A percentile compares a stretch with the other conserved stretches of the same genome.
These are phyloP conservation scores for Thecophora atra DNA, from an alignment of 2,888 invertebrate genomes.

Conservation along the genomic window DNA sequence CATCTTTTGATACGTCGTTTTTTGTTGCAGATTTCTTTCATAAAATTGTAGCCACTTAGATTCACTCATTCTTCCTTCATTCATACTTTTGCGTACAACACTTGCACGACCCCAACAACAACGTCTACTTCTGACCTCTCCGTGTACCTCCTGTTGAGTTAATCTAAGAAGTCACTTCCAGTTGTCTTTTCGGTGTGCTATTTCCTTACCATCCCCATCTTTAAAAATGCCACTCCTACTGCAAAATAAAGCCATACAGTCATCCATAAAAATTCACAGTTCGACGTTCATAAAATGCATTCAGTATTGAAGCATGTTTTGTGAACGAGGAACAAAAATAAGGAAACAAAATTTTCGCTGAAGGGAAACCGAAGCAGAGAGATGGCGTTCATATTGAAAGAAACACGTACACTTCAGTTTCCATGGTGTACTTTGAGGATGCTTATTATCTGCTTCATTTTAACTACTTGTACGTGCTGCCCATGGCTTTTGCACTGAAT, in stretches of 20 bases:
- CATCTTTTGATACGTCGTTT: too few relatives aligned
- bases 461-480: constrained; percentile 33
- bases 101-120: too few relatives aligned
- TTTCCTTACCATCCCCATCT: too few relatives aligned
- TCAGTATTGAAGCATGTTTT: constrained; percentile 1
- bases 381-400: constrained; percentile 17
- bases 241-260: constrained; percentile 15
- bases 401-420: constrained; percentile 30
- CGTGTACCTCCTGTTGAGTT: too few relatives aligned
- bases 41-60: too few relatives aligned
- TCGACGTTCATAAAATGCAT: constrained; percentile 9
- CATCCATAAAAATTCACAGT: constrained; percentile 1
- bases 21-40: too few relatives aligned
- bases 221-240: neutral
- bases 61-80: too few relatives aligned
- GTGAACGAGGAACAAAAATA: neutral
- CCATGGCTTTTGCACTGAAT: constrained; percentile 28
- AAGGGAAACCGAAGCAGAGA: neutral
- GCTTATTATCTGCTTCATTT: constrained; percentile 37
- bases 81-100: too few relatives aligned
- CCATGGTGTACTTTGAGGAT: constrained; percentile 26
- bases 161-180: too few relatives aligned
- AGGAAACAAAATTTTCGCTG: neutral
- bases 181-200: too few relatives aligned
- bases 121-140: too few relatives aligned